phyloP scores from a whole-genome alignment of 2,797 vertebrate genomes.

The Xerus rutilus region DNA sequence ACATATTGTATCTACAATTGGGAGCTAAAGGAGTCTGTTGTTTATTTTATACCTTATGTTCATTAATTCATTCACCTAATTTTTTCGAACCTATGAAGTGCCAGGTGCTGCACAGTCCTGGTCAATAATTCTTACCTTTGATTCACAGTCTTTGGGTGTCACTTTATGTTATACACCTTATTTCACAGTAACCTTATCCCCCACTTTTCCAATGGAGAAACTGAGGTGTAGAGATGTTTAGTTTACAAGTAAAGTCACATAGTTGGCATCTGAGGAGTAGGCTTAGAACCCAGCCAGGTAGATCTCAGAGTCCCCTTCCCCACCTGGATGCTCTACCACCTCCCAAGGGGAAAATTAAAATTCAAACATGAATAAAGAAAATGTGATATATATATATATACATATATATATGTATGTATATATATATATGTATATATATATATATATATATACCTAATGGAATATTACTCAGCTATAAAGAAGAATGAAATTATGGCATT shows the following conservation, averaged over 20 bases:
- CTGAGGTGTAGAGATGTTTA: neutral
- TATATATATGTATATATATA: too few species aligned
- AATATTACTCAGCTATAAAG: too few species aligned
- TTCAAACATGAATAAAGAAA: neutral
- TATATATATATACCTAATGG: too few species aligned
- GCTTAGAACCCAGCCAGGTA: neutral
- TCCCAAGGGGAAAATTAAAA: neutral
- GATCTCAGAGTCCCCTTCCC: neutral
- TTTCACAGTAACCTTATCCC: neutral
- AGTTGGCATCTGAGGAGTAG: neutral
- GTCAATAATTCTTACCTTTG: neutral
- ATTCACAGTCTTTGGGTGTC: neutral
- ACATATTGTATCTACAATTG: accelerated
- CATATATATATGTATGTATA: too few species aligned
- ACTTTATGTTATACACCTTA: neutral
- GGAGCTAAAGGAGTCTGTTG: neutral
- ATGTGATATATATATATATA: too few species aligned
- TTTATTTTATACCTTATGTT: neutral
- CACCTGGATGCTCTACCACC: neutral
- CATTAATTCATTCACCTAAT: neutral
- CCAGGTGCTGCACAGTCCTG: too few species aligned
- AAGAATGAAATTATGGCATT: too few species aligned
- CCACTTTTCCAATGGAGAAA: neutral
- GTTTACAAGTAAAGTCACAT: neutral
- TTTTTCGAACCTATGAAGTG: neutral